Evolutionary conservation across 2,113 vertebrate genomes (phyloP).

Genomic region (Sebastes fasciatus): DNA sequence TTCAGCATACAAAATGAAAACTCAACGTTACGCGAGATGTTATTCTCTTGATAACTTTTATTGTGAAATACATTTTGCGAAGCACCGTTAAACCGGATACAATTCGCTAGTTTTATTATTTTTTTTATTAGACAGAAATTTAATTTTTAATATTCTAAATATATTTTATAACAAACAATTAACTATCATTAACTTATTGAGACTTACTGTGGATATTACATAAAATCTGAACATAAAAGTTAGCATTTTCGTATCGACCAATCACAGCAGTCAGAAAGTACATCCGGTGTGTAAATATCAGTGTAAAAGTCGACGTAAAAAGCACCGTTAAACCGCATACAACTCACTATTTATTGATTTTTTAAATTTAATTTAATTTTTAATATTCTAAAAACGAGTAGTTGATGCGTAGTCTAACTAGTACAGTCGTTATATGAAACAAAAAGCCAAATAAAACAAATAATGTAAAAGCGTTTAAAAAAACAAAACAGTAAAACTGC

Average conservation of each 20-base stretch:
- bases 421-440: accelerated
- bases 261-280: slow-evolving; percentile 25
- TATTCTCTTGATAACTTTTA: background rate
- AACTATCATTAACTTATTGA: background rate
- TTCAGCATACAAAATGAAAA: accelerated
- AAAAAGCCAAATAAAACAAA: background rate
- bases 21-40: accelerated
- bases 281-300: slow-evolving; percentile 31
- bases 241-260: slow-evolving; percentile 61
- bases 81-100: slow-evolving; percentile 7
- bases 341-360: background rate
- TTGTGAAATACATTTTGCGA: slow-evolving; percentile 41
- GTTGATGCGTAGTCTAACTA: accelerated
- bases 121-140: background rate
- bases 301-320: background rate
- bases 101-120: background rate
- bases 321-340: slow-evolving; percentile 6
- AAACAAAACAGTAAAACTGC: background rate
- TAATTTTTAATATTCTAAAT: no score
- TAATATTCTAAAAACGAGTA: background rate
- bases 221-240: background rate
- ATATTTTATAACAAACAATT: background rate
- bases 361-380: no score
- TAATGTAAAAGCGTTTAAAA: background rate
- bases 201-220: slow-evolving; percentile 75